Evolutionary conservation across 2,888 invertebrate species (phyloP).

Genomic region (Antheraea assamensis): DNA sequence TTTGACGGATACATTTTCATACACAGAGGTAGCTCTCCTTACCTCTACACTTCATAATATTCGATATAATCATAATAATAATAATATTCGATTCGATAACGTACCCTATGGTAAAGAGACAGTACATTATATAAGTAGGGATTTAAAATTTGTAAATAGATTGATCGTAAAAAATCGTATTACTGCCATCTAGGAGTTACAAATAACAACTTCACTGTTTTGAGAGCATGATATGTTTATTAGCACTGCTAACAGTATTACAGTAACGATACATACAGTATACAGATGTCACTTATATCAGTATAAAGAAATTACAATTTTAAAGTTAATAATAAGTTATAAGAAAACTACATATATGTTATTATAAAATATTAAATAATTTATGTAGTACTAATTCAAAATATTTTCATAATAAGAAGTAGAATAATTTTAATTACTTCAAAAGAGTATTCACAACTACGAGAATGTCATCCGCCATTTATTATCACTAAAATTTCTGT

Average conservation of each 20-base stretch:
- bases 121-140: no score
- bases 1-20: no score
- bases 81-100: no score
- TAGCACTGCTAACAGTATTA: background rate
- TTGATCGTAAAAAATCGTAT: background rate
- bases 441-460: background rate
- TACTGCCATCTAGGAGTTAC: background rate
- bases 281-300: background rate
- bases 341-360: background rate
- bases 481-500: conserved; percentile 14
- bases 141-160: background rate
- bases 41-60: no score
- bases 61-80: no score
- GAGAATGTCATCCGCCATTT: conserved; percentile 18
- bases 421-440: no score
- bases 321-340: background rate
- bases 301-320: background rate
- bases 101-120: no score
- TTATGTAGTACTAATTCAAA: background rate
- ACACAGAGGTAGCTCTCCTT: no score
- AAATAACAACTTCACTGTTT: background rate
- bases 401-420: background rate
- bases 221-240: background rate
- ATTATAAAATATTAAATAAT: background rate
- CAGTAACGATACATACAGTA: background rate